phyloP scores from a whole-genome alignment of 2,113 vertebrate species.

The Eubucco bourcierii region DNA sequence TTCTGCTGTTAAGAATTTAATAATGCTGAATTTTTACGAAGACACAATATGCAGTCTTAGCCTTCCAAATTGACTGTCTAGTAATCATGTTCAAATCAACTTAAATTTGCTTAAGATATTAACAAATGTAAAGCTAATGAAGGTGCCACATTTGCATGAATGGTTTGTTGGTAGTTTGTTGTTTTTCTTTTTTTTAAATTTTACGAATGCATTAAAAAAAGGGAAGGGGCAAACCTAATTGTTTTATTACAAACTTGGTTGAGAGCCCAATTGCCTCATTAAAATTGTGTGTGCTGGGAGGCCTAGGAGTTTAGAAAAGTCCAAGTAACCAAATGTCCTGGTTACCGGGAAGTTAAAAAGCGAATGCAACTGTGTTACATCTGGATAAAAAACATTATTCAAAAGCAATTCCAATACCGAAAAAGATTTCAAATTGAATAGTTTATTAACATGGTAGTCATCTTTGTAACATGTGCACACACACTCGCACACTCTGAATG shows the following conservation, averaged over 20 bases:
- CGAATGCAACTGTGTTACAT: slow-evolving; percentile 79
- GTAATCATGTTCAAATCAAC: slow-evolving; percentile 55
- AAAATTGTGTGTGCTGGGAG: slow-evolving; percentile 63
- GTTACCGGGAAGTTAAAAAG: slow-evolving; percentile 80
- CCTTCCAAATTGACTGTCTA: slow-evolving; percentile 55
- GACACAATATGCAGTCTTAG: slow-evolving; percentile 53
- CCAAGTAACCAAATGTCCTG: slow-evolving; percentile 69
- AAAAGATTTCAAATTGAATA: slow-evolving; percentile 89
- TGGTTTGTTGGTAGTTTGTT: not conserved
- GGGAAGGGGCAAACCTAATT: slow-evolving; percentile 45
- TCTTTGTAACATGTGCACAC: slow-evolving; percentile 91
- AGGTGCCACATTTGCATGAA: slow-evolving; percentile 67
- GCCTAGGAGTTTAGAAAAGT: slow-evolving; percentile 74
- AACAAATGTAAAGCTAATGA: slow-evolving; percentile 57
- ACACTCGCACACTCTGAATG: slow-evolving; percentile 86
- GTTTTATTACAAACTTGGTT: slow-evolving; percentile 66
- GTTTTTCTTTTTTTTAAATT: not conserved
- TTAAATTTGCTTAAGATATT: slow-evolving; percentile 54
- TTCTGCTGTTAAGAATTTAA: slow-evolving; percentile 55
- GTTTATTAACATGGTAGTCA: slow-evolving; percentile 98
- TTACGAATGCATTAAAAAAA: slow-evolving; percentile 52
- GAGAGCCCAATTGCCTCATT: slow-evolving; percentile 72
- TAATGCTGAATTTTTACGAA: slow-evolving; percentile 47
- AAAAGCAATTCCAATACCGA: slow-evolving; percentile 85
- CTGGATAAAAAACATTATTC: slow-evolving; percentile 81